Evolutionary conservation across 2,797 vertebrate genomes (phyloP).

Genomic region (Ptychobarbus kaznakovi): DNA sequence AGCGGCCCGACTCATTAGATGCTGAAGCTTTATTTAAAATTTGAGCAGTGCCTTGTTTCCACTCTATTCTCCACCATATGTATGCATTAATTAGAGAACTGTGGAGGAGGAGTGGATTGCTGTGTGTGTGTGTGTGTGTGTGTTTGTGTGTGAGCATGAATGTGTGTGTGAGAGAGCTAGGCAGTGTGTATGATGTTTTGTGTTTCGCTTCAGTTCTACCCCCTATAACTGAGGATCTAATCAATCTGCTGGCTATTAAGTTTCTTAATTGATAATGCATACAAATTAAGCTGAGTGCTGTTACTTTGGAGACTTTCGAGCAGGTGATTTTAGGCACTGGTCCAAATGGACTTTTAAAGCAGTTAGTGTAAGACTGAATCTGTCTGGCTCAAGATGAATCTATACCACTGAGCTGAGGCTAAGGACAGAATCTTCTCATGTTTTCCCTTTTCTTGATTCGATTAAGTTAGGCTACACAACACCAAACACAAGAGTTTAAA

Average conservation of each 20-base stretch:
- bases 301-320: slow-evolving; percentile 97
- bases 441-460: neutral
- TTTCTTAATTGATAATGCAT: slow-evolving; percentile 99
- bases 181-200: slow-evolving; percentile 83
- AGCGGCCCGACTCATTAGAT: slow-evolving; percentile 82
- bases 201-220: slow-evolving; percentile 99
- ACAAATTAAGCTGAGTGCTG: slow-evolving; percentile 99
- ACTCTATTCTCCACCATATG: slow-evolving; percentile 93
- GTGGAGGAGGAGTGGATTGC: slow-evolving; percentile 83
- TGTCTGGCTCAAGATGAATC: slow-evolving; percentile 81
- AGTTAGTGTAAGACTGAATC: slow-evolving; percentile 92
- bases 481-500: too few relatives aligned
- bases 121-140: slow-evolving; percentile 53
- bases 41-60: slow-evolving; percentile 85
- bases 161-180: slow-evolving; percentile 71
- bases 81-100: slow-evolving; percentile 94
- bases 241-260: slow-evolving; percentile 99
- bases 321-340: slow-evolving; percentile 99
- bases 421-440: neutral
- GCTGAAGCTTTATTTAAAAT: slow-evolving; percentile 88
- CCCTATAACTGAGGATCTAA: slow-evolving; percentile 99
- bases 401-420: slow-evolving; percentile 8
- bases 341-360: slow-evolving; percentile 99
- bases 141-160: slow-evolving; percentile 39
- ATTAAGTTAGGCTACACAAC: neutral